Conservation (phyloP, 2,113 vertebrate species). For the Alligator sinensis region DNA sequence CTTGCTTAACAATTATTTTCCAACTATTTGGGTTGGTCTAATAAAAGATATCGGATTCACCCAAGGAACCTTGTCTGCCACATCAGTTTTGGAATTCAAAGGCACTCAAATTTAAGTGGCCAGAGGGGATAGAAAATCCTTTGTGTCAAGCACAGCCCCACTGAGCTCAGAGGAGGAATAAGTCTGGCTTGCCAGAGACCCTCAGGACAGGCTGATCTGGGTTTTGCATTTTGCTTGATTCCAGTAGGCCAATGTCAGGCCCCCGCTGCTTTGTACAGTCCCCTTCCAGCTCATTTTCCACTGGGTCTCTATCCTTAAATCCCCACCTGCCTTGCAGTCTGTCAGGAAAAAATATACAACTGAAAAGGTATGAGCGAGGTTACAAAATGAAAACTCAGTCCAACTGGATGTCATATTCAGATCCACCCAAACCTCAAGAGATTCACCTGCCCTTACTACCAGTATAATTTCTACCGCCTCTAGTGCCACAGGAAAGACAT, state of each 20-base stretch:
- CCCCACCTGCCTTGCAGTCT: neutral
- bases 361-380: neutral
- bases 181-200: neutral
- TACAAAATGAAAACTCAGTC: neutral
- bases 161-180: neutral
- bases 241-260: neutral
- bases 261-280: neutral
- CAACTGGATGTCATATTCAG: neutral
- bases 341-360: neutral
- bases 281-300: neutral
- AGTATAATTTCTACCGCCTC: conserved; percentile 26
- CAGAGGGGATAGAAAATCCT: neutral
- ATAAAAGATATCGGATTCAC: too few relatives aligned
- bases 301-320: neutral
- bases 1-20: too few relatives aligned
- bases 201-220: neutral
- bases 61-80: too few relatives aligned
- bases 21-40: too few relatives aligned
- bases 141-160: too few relatives aligned
- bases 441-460: conserved; percentile 28
- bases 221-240: neutral
- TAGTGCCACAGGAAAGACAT: conserved; percentile 25
- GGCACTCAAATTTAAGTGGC: neutral
- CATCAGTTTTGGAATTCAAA: too few relatives aligned
- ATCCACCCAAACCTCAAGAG: conserved; percentile 46